A percentile compares a stretch with the other conserved stretches of the same genome.
Evolutionary conservation across 1,140 invertebrate species (phyloP).

Genomic region (Megalonaias nervosa): DNA sequence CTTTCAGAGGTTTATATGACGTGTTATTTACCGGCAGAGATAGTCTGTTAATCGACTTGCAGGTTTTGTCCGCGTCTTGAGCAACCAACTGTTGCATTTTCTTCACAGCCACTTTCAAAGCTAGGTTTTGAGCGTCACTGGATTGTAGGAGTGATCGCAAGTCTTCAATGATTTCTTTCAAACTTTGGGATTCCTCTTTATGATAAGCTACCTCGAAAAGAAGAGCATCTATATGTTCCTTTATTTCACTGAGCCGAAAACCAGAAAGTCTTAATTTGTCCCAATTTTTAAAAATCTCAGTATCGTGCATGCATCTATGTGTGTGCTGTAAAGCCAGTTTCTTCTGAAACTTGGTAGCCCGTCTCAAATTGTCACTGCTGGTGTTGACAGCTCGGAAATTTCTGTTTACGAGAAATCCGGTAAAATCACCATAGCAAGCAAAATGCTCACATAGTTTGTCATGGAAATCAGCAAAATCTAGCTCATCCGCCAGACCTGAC

Average conservation of each 20-base stretch:
- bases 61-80: not conserved
- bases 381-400: slow-evolving; percentile 29
- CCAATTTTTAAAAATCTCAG: slow-evolving; percentile 36
- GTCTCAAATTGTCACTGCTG: slow-evolving; percentile 8
- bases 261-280: slow-evolving; percentile 33
- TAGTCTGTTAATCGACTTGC: slow-evolving; percentile 8
- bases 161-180: slow-evolving; percentile 37
- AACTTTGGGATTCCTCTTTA: slow-evolving; percentile 34
- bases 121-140: slow-evolving; percentile 31
- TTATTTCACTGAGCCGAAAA: slow-evolving; percentile 34
- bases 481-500: not conserved
- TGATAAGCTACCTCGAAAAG: slow-evolving; percentile 32
- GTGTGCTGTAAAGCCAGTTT: slow-evolving; percentile 16
- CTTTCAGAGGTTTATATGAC: slow-evolving; percentile 28
- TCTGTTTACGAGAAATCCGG: slow-evolving; percentile 32
- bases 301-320: slow-evolving; percentile 29
- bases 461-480: slow-evolving; percentile 30
- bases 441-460: slow-evolving; percentile 33
- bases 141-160: slow-evolving; percentile 25
- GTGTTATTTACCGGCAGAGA: slow-evolving; percentile 25
- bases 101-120: slow-evolving; percentile 28
- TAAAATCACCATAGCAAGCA: slow-evolving; percentile 35
- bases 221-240: slow-evolving; percentile 31
- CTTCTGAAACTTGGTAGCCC: slow-evolving; percentile 25
- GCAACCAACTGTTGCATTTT: slow-evolving; percentile 15